A percentile compares a stretch with the other conserved stretches of the same genome.
phyloP scores from a whole-genome alignment of 1,140 invertebrate species.

The Antheraea pernyi region DNA sequence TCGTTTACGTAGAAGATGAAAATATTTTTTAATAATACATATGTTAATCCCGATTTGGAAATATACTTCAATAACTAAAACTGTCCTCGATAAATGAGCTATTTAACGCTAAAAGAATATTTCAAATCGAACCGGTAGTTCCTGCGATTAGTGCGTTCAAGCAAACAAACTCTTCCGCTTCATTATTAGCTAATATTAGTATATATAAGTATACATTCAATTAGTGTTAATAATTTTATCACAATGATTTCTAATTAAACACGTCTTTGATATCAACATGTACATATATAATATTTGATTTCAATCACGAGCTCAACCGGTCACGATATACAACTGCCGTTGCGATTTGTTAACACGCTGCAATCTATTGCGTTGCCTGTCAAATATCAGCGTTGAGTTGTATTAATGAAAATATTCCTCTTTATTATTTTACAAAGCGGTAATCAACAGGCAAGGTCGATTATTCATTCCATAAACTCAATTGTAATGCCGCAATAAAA shows the following conservation, averaged over 20 bases:
- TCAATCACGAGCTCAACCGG: not conserved
- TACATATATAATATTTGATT: not conserved
- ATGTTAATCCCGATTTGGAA: too few relatives aligned
- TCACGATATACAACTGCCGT: not conserved
- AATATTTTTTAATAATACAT: too few relatives aligned
- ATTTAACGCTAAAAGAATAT: too few relatives aligned
- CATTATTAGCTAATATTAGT: too few relatives aligned
- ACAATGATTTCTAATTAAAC: not conserved
- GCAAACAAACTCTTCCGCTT: too few relatives aligned
- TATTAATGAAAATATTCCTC: not conserved
- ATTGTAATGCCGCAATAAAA: constrained; percentile 37
- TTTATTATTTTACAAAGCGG: constrained; percentile 29
- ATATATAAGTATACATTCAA: too few relatives aligned
- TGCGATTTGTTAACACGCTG: not conserved
- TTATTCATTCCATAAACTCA: constrained; percentile 36
- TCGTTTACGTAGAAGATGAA: too few relatives aligned
- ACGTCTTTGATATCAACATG: not conserved
- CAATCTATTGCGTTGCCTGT: not conserved
- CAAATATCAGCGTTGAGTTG: not conserved
- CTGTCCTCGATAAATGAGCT: too few relatives aligned
- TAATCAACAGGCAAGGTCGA: constrained; percentile 47
- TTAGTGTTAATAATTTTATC: not conserved
- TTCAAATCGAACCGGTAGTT: too few relatives aligned
- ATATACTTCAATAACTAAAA: too few relatives aligned
- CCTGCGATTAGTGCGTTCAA: too few relatives aligned